Evolutionary conservation across 1,140 invertebrate species (phyloP), one percentile per base, ranked within the genome.

Genomic region (Phymorhynchus buccinoides): DNA sequence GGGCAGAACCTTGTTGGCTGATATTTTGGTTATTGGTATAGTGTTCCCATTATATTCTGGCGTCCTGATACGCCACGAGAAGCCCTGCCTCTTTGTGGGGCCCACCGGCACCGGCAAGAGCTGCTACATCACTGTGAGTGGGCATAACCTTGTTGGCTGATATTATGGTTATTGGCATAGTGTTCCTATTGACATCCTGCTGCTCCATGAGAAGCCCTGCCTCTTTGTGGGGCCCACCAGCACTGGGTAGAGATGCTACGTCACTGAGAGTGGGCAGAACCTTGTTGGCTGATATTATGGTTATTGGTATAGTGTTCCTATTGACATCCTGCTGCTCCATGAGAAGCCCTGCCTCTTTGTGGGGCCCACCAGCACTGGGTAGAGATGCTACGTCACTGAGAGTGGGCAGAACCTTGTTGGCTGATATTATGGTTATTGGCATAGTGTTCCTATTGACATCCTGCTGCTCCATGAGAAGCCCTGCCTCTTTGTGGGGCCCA

Each of bases 61-160:
- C 86, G 93, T 97, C 35, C 93, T 98, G 32, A 95, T 97, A 4
- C 95, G 95, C 14, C 96, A 98, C 92, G 94, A 96, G 62, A 98
- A 98, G 90, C 95, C 96, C 0, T 93, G 96, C 87, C 95, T 98
- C 93, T 95, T 98, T 92, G 96, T 98, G 0, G 98, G 97, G 7
- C 97, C 97, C 6, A 97, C 97, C 2, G 97, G 97, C 27, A 98
- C 97, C 0, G 98, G 97, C 71, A 99, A 98, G 94, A 97, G 97
- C 73, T 96, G 96, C 71, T 98, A 98, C 89, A 95, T 98, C 14
- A 96, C 91, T 77, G 95, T 99, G 92, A 98, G 96, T 91, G 92
- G 22, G 6, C n/a, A n/a, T n/a, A n/a, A n/a, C n/a, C n/a, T n/a
- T n/a, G n/a, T n/a, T n/a, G n/a, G n/a, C n/a, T n/a, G n/a, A n/a